These are phyloP conservation scores for Drosophila carrolli DNA, from an alignment of 1,140 invertebrate genomes.

Conservation along the genomic window DNA sequence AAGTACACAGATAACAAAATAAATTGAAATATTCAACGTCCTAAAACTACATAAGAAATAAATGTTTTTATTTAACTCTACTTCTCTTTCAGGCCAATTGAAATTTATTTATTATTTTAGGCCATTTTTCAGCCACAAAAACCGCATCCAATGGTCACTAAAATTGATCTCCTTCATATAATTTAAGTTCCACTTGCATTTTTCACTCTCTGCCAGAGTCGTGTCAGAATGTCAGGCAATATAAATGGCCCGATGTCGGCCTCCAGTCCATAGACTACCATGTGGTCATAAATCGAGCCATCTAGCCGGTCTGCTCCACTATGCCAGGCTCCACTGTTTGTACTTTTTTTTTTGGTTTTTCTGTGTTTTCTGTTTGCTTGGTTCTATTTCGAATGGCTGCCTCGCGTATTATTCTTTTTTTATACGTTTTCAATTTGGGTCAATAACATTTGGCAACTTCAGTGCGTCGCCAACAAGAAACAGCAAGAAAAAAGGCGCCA, in stretches of 20 bases:
- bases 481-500: constrained; percentile 56
- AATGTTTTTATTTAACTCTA: background rate
- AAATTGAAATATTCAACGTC: too few relatives aligned
- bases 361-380: constrained; percentile 41
- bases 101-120: constrained; percentile 8
- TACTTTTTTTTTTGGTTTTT: constrained; percentile 28
- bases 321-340: constrained; percentile 21
- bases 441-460: constrained; percentile 81
- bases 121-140: constrained; percentile 24
- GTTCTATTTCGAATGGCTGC: constrained; percentile 62
- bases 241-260: constrained; percentile 32
- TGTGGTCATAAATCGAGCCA: constrained; percentile 49
- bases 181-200: constrained; percentile 29
- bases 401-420: constrained; percentile 34
- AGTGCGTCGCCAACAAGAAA: constrained; percentile 58
- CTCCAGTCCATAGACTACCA: constrained; percentile 28
- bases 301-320: constrained; percentile 11
- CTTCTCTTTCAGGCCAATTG: constrained; percentile 7
- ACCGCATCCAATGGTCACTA: constrained; percentile 9
- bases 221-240: constrained; percentile 47
- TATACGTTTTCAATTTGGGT: constrained; percentile 66
- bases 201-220: constrained; percentile 38
- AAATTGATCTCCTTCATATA: constrained; percentile 32
- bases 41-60: too few relatives aligned
- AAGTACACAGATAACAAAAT: background rate